Conservation (phyloP, 2,888 invertebrate species). For the Drosophila mayaguana region DNA sequence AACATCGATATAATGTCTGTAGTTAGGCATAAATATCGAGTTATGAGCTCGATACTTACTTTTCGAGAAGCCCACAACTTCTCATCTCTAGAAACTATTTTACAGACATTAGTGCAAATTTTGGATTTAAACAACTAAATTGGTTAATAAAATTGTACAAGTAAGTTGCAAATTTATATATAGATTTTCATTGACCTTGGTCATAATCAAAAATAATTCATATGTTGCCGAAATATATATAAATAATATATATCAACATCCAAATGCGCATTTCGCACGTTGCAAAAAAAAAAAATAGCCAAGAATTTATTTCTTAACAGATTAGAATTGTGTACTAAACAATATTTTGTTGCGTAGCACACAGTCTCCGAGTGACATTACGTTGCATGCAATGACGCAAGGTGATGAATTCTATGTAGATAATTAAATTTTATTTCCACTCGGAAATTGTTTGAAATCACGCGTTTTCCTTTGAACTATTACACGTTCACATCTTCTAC, state of each 20-base stretch:
- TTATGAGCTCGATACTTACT: neutral
- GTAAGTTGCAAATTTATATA: constrained; percentile 33
- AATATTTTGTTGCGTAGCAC: constrained; percentile 41
- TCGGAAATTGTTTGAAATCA: constrained; percentile 27
- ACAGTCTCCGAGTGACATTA: constrained; percentile 42
- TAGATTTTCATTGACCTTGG: constrained; percentile 29
- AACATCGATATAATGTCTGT: constrained; percentile 26
- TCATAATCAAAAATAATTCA: constrained; percentile 8
- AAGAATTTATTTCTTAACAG: constrained; percentile 1
- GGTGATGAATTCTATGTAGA: constrained; percentile 11
- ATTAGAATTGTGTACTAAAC: constrained; percentile 29
- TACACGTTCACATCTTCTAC: neutral
- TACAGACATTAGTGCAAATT: constrained; percentile 22
- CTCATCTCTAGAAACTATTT: constrained; percentile 22
- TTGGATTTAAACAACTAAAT: constrained; percentile 25
- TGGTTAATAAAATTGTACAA: constrained; percentile 26
- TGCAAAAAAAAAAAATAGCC: constrained; percentile 12
- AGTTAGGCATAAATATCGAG: constrained; percentile 4
- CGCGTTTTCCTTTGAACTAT: constrained; percentile 28
- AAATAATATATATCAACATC: neutral
- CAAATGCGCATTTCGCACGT: constrained; percentile 15
- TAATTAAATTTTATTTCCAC: constrained; percentile 10
- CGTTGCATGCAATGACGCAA: constrained; percentile 52
- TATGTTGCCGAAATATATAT: constrained; percentile 13
- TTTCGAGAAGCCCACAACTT: neutral